Evolutionary conservation across 2,888 invertebrate genomes (phyloP).

Genomic region (Cephus spinipes): DNA sequence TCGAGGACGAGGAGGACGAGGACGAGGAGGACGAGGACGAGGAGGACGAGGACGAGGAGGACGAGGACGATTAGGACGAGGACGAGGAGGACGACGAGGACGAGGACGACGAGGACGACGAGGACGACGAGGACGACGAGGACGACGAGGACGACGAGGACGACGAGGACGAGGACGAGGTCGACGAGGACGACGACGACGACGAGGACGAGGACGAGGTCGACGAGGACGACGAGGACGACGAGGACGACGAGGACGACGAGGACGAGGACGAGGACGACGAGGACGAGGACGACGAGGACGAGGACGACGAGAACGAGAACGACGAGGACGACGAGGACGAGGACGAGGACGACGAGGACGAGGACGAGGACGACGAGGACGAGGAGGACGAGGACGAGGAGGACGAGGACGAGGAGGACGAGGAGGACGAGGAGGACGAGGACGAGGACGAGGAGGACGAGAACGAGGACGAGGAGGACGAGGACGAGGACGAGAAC

Average conservation of each 20-base stretch:
- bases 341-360: neutral
- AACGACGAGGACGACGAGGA: too few relatives aligned
- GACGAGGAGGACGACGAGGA: too few relatives aligned
- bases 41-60: too few relatives aligned
- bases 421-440: neutral
- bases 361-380: neutral
- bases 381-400: constrained; percentile 1
- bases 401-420: neutral
- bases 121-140: constrained; percentile 4
- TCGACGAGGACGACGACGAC: neutral
- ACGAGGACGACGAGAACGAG: neutral
- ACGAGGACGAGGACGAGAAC: too few relatives aligned
- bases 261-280: neutral
- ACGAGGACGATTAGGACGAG: too few relatives aligned
- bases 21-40: neutral
- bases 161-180: constrained; percentile 1
- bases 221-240: neutral
- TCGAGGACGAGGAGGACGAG: neutral
- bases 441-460: neutral
- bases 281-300: neutral
- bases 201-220: neutral
- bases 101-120: constrained; percentile 1
- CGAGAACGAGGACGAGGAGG: too few relatives aligned
- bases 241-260: neutral
- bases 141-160: too few relatives aligned